Conservation (phyloP, 2,797 vertebrate species). For the Calcarius lapponicus region DNA sequence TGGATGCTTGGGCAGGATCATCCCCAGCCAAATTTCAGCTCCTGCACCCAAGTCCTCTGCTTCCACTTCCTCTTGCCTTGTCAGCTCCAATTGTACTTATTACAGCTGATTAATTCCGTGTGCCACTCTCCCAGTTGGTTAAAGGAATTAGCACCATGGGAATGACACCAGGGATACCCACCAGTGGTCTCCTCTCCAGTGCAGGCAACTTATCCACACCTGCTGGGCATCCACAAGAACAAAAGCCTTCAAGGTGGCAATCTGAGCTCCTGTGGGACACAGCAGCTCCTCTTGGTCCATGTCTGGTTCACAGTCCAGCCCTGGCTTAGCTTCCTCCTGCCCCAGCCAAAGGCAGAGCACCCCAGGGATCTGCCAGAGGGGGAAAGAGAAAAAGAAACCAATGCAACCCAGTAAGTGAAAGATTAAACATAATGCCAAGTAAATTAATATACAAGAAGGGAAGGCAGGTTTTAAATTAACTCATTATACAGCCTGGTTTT, state of each 20-base stretch:
- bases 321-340: neutral
- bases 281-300: neutral
- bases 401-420: neutral
- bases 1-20: neutral
- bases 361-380: neutral
- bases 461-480: constrained; percentile 38
- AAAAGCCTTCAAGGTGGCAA: neutral
- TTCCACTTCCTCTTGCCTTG: neutral
- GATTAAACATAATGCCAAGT: constrained; percentile 32
- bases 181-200: fast-evolving
- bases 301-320: neutral
- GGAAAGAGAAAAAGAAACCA: neutral
- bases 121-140: neutral
- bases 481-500: constrained; percentile 11
- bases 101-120: neutral
- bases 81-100: neutral
- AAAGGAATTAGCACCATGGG: neutral
- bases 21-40: neutral
- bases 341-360: neutral
- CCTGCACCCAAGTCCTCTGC: neutral
- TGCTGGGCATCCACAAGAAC: neutral
- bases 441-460: constrained; percentile 35
- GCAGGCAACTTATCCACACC: fast-evolving
- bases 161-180: neutral
- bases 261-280: neutral